Base-by-base conservation (phyloP, 2,113 vertebrate species). In the Colossoma macropomum region DNA sequence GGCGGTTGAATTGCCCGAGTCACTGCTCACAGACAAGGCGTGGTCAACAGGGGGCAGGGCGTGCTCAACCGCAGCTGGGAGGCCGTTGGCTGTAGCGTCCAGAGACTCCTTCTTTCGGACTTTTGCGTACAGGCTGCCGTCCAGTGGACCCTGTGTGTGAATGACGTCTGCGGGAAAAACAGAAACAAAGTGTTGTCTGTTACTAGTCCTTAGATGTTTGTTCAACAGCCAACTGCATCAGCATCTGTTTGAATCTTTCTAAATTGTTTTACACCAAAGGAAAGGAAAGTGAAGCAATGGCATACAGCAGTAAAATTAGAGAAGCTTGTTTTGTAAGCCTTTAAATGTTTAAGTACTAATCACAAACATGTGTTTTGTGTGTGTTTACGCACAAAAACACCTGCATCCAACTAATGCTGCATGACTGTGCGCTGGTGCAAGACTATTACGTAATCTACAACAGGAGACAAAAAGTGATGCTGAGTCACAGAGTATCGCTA, bases 51-150 rank as follows among this genome's bases (percentile, higher is more conserved):
- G 92, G 27, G 84, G 71, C 45, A 86, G 50, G 45, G 84, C 32
- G 74, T 86, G 85, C 17, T 90, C 89, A 19, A 88, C 89, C 16
- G 92, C 71, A 23, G 89, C 84, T 0, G 92, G 91, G 63, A 97
- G 94, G 17, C 96, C 96, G 3, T 95, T 87, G 0, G 93, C 75
- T 5, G 93, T 95, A 79, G 96, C 95, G 0, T 96, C 92, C 32
- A 95, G 83, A 12, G 96, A 97, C 74, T 98, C 97, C 93, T 99
- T 99, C 95, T 99, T 99, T 88, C 98, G 97, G 86, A 99, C 98
- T 91, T 98, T 98, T 91, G 98, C 98, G 7, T 99, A 99, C 80
- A 99, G 95, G 90, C 98, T 99, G 87, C 98, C 98, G 0, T 99
- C 98, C 89, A 99, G 91, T 0, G 98, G 98, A 41, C 98, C 98